Evolutionary conservation across 2,797 vertebrate species (phyloP).

Genomic region (Esox lucius): DNA sequence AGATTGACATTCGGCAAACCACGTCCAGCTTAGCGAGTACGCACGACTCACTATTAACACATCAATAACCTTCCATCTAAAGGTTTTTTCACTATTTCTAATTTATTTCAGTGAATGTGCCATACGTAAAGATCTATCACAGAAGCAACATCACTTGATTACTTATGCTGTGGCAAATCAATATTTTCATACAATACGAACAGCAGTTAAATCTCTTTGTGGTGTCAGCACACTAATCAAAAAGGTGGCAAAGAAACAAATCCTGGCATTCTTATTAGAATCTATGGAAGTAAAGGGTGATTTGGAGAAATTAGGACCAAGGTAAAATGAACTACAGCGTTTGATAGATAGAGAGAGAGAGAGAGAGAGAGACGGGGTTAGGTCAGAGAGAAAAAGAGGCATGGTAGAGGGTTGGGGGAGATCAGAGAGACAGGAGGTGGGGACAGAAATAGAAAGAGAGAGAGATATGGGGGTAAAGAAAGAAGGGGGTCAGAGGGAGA

Average conservation of each 20-base stretch:
- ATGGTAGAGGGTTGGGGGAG: not conserved
- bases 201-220: not conserved
- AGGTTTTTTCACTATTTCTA: not conserved
- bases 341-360: not conserved
- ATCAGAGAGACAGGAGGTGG: not conserved
- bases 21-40: not conserved
- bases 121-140: no score
- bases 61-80: not conserved
- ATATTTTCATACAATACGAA: slow-evolving; percentile 8
- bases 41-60: not conserved
- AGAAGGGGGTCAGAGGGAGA: slow-evolving; percentile 2
- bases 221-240: not conserved
- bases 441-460: no score
- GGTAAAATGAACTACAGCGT: slow-evolving; percentile 8
- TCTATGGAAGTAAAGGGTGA: not conserved
- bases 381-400: not conserved
- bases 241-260: slow-evolving; percentile 7
- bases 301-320: not conserved
- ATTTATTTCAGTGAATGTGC: not conserved
- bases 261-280: not conserved
- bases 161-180: not conserved
- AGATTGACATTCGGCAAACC: not conserved
- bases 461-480: no score
- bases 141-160: not conserved
- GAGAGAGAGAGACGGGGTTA: not conserved